Base-by-base conservation (phyloP, 2,797 vertebrate genomes). In the Molossus alvarezi region DNA sequence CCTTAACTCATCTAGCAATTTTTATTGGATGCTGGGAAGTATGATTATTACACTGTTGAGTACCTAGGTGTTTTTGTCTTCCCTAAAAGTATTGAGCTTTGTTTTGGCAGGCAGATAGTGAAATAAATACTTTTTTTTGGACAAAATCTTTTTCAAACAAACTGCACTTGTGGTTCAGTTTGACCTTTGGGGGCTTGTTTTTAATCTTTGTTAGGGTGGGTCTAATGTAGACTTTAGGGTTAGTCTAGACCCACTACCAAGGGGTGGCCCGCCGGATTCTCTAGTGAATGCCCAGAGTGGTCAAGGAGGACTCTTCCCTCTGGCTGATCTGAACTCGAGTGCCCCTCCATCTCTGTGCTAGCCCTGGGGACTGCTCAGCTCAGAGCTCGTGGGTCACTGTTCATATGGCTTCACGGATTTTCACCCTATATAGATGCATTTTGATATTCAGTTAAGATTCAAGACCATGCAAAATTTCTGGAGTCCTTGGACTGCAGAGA, bases 1-100 rank as follows among this genome's bases (percentile, higher is more conserved):
- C 18, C 37, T 53, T 69, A 86, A 60, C 3, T 33, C 37, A 37
- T 20, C 84, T 69, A 37, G 88, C 29, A 65, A 69, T 29, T 69
- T 86, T 64, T 83, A 69, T 25, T 85, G 27, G 65, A 27, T 33
- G 11, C 17, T 69, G 9, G 64, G 29, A 84, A 62, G 67, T 37
- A 37, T 29, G 4, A 41, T 27, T 53, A 58, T 29, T 58, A 33
- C 37, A 58, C 8, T 51, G n/a, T 6, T 14, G 67, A 45, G 21
- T 76, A 4, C 84, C 57, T 90, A 27, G n/a, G 53, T 71, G 64
- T 64, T 82, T 29, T 45, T 27, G 7, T 65, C 53, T 92, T 93
- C 79, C 33, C 95, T 81, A 51, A 55, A 21, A 84, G 13, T 53
- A 41, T n/a, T 64, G 62, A 23, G 17, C 60, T 96, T 73, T 73